phyloP scores from a whole-genome alignment of 2,113 vertebrate species.

The Tapirus terrestris region DNA sequence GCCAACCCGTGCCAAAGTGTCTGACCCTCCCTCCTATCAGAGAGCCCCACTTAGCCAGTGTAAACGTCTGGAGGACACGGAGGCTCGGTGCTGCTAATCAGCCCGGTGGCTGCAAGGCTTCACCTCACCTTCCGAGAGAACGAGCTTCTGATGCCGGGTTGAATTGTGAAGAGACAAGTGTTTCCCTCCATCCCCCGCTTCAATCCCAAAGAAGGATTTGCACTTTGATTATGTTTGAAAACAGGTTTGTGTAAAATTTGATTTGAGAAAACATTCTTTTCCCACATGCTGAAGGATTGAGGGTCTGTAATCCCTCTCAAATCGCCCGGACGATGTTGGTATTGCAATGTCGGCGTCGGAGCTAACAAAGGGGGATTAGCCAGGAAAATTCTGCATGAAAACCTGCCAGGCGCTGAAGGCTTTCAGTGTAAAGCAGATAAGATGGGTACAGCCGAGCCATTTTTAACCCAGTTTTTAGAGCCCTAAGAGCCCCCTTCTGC shows the following conservation, averaged over 20 bases:
- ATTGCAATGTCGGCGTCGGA: constrained; percentile 84
- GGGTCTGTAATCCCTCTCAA: constrained; percentile 89
- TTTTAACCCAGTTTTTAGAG: constrained; percentile 88
- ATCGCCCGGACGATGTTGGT: constrained; percentile 82
- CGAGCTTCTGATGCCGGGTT: rapidly evolving
- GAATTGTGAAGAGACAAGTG: not conserved
- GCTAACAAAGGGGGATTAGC: constrained; percentile 89
- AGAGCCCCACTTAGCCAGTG: not conserved
- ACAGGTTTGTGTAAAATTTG: constrained; percentile 86
- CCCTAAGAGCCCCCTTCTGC: constrained; percentile 55
- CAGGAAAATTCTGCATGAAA: constrained; percentile 85
- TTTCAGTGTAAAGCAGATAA: constrained; percentile 89
- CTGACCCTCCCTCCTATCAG: no score
- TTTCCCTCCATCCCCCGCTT: not conserved
- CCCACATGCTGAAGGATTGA: constrained; percentile 84
- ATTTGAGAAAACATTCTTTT: constrained; percentile 88
- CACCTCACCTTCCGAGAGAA: not conserved
- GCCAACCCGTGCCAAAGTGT: rapidly evolving
- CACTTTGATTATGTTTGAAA: constrained; percentile 86
- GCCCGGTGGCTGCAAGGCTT: not conserved
- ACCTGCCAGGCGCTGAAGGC: constrained; percentile 84
- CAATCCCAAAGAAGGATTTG: constrained; percentile 80
- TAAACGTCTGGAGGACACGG: not conserved
- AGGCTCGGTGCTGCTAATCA: not conserved
- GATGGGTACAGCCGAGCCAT: constrained; percentile 86